These are phyloP conservation scores for Mormyrus iriodes DNA, from an alignment of 2,113 vertebrate genomes.

Conservation along the genomic window DNA sequence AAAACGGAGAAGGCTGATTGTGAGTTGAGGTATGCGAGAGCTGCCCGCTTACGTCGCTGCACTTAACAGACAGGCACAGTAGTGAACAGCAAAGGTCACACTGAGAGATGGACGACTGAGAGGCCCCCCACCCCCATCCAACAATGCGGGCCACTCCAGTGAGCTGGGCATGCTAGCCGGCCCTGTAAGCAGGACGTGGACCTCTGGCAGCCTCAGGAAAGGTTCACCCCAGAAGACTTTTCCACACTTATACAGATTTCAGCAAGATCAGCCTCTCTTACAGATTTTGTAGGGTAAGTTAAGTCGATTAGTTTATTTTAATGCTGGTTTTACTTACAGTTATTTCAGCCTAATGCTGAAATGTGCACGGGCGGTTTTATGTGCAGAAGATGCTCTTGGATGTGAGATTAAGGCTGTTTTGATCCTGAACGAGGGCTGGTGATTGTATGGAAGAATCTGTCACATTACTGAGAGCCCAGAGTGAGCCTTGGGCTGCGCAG, in stretches of 20 bases:
- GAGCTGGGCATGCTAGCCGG: slow-evolving; percentile 22
- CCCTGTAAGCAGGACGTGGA: slow-evolving; percentile 49
- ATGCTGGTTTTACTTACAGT: background rate
- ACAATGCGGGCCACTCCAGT: slow-evolving; percentile 50
- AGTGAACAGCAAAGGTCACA: slow-evolving; percentile 34
- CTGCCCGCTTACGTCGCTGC: background rate
- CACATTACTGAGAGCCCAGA: background rate
- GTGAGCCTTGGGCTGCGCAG: background rate
- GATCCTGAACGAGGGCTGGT: background rate
- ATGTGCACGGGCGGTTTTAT: background rate
- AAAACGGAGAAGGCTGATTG: background rate
- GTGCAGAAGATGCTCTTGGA: background rate
- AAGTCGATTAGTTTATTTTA: background rate
- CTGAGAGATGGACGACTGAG: slow-evolving; percentile 38
- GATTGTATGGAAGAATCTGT: background rate
- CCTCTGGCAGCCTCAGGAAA: slow-evolving; percentile 51
- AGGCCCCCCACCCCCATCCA: slow-evolving; percentile 2
- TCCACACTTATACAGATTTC: background rate
- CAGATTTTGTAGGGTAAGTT: background rate
- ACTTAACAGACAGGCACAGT: slow-evolving; percentile 33
- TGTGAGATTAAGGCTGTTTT: background rate
- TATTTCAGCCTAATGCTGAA: background rate
- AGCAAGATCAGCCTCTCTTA: background rate
- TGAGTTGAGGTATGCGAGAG: background rate
- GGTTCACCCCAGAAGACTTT: slow-evolving; percentile 3